Conservation (phyloP, 1,140 invertebrate genomes). For the Apocrypta bakeri region DNA sequence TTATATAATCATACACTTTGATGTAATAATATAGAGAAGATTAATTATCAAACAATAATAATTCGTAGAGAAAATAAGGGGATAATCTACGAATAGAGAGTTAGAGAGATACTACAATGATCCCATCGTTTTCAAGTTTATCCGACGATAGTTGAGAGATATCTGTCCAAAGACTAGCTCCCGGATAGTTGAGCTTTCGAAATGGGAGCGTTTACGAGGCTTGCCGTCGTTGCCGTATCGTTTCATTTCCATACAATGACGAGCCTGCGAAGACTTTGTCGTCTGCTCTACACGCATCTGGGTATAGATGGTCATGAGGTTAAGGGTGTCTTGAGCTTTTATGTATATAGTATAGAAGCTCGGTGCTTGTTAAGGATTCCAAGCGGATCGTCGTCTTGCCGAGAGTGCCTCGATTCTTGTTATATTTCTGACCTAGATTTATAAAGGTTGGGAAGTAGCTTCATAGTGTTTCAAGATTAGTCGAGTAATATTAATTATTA, state of each 20-base stretch:
- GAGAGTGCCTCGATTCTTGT: background rate
- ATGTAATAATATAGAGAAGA: too few relatives aligned
- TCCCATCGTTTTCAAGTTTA: background rate
- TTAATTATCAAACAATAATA: background rate
- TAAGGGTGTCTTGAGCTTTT: background rate
- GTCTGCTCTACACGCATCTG: background rate
- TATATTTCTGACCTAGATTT: background rate
- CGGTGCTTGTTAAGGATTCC: conserved; percentile 42
- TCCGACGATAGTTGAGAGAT: background rate
- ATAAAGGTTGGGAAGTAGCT: too few relatives aligned
- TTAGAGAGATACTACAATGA: background rate
- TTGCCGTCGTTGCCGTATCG: conserved; percentile 19
- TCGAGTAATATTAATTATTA: background rate
- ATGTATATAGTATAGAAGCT: conserved; percentile 4
- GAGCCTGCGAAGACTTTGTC: conserved; percentile 19
- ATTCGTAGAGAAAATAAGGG: background rate
- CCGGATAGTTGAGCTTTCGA: background rate
- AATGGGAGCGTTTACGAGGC: conserved; percentile 27
- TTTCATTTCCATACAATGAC: conserved; percentile 48
- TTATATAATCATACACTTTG: background rate
- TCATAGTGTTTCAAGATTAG: background rate
- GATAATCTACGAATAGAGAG: background rate
- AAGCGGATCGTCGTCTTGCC: background rate
- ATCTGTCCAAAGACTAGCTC: background rate
- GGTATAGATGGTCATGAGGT: background rate